Base-by-base conservation (phyloP, 2,797 vertebrate genomes). In the Columba guinea region DNA sequence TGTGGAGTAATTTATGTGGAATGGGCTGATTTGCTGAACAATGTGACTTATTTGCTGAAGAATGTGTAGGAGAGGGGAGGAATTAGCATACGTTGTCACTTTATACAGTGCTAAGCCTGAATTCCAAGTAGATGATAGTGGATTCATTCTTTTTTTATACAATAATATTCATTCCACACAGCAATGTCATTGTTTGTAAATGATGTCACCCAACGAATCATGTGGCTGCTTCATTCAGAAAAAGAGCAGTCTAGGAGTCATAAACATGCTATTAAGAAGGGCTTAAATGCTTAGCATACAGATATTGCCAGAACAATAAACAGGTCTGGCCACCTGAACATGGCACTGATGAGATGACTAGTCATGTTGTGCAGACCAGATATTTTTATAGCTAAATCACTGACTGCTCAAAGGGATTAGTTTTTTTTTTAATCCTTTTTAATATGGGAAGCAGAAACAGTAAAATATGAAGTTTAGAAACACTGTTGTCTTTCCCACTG, bases 1-100 rank as follows among this genome's bases (percentile, higher is more conserved):
- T 90, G 51, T 60, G 58, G 79, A 95, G 96, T 95, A 94, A 95
- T 93, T 93, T 63, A 60, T 96, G 58, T 95, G 60, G 55, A 89
- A 7, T 79, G 60, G 95, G 90, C 76, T 88, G 67, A 41, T 48
- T 89, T 84, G 76, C 49, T 94, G 77, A 90, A 90, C 89, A 97
- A 97, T 96, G 83, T 97, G 86, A 94, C 83, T 87, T 91, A 65
- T 44, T 93, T 87, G 68, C 76, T 87, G 83, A 94, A 90, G 94
- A 97, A 97, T 97, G 79, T 89, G 80, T 88, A 80, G 70, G 73
- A 58, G 59, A 55, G 55, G 34, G 32, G 11, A 75, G 86, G 80
- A 93, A 95, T 78, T 75, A 95, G 27, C 67, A 93, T 93, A 68
- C 51, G 89, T 89, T 93, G 13, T 91, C 87, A 84, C 32, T 96